Evolutionary conservation across 2,797 vertebrate genomes (phyloP).

Genomic region (Alfaro cultratus): DNA sequence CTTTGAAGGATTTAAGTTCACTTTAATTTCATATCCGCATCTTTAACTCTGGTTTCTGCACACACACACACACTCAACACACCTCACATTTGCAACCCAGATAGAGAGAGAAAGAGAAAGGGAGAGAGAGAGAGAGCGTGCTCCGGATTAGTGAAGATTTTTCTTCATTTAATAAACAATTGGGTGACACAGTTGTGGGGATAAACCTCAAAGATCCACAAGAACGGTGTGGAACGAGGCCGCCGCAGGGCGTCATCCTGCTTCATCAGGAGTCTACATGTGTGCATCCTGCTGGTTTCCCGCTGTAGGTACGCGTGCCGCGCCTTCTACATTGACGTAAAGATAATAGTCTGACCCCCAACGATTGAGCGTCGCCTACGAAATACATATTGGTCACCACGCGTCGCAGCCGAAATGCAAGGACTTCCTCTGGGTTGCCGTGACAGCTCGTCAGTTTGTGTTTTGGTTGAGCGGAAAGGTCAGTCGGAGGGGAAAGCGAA

Average conservation of each 20-base stretch:
- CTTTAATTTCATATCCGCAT: constrained; percentile 60
- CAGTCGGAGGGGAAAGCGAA: constrained; percentile 47
- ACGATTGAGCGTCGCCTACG: constrained; percentile 34
- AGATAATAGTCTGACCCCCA: constrained; percentile 39
- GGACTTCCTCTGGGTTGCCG: neutral
- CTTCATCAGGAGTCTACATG: constrained; percentile 39
- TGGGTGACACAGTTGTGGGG: constrained; percentile 74
- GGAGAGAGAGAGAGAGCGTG: neutral
- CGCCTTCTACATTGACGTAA: neutral
- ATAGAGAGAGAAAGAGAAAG: no score
- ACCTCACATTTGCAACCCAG: neutral
- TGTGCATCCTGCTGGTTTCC: constrained; percentile 5
- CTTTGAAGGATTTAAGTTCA: constrained; percentile 58
- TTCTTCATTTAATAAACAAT: constrained; percentile 82
- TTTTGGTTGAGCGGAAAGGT: constrained; percentile 3
- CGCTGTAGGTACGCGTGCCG: constrained; percentile 20
- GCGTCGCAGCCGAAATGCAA: neutral
- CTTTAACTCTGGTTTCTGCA: constrained; percentile 54
- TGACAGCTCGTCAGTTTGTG: constrained; percentile 9
- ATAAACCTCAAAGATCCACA: constrained; percentile 78
- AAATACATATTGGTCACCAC: constrained; percentile 31
- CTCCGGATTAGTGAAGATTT: constrained; percentile 82
- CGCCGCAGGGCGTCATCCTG: constrained; percentile 52
- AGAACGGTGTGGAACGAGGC: constrained; percentile 49
- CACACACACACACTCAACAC: constrained; percentile 26